Evolutionary conservation across 2,797 vertebrate species (phyloP).

Genomic region (Margarornis squamiger): DNA sequence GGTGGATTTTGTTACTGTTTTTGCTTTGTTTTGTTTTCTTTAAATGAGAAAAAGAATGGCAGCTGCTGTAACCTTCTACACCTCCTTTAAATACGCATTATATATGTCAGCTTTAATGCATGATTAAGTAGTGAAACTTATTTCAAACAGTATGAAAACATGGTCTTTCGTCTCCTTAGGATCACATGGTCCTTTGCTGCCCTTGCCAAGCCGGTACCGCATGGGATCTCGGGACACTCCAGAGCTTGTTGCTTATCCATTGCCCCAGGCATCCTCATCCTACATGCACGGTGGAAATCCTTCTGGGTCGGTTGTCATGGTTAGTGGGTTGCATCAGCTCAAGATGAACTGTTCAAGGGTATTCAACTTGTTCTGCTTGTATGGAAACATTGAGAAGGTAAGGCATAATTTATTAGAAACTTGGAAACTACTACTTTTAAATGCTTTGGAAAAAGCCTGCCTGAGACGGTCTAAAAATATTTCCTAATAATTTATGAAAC

Average conservation of each 20-base stretch:
- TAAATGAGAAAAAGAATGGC: not conserved
- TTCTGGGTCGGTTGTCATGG: slow-evolving; percentile 94
- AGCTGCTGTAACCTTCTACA: not conserved
- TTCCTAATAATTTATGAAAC: not conserved
- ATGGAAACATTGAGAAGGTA: slow-evolving; percentile 98
- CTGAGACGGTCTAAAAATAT: not conserved
- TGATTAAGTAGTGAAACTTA: not conserved
- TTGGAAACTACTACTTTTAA: not conserved
- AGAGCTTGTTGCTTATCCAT: slow-evolving; percentile 91
- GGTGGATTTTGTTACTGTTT: not conserved
- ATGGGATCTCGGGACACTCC: slow-evolving; percentile 88
- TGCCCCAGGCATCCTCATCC: slow-evolving; percentile 87
- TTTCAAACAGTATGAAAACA: not conserved
- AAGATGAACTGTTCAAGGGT: slow-evolving; percentile 98
- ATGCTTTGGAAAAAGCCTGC: not conserved
- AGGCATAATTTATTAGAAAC: not conserved
- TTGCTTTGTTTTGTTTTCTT: not conserved
- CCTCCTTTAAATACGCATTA: not conserved
- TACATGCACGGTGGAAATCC: slow-evolving; percentile 86
- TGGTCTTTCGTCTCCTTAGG: slow-evolving; percentile 74
- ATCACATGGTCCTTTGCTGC: slow-evolving; percentile 89
- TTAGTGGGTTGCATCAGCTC: slow-evolving; percentile 91
- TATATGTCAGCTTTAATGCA: not conserved
- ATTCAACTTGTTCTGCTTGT: slow-evolving; percentile 98
- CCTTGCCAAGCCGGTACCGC: slow-evolving; percentile 91